Conservation (phyloP, 1,140 invertebrate species). For the Drosophila quadrilineata region DNA sequence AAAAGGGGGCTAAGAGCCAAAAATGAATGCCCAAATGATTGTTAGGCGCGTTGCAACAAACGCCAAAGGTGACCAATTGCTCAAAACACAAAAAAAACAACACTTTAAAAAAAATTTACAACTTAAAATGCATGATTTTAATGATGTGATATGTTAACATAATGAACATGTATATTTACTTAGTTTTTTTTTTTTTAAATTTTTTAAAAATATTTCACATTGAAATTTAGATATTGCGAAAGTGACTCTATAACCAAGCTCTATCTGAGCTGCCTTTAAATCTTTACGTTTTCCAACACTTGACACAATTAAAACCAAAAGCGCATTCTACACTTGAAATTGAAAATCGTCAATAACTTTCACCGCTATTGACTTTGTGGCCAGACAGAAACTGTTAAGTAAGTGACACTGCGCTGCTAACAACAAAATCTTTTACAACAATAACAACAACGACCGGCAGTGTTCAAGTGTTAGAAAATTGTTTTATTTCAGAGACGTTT, state of each 20-base stretch:
- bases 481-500: constrained; percentile 12
- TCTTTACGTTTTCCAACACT: not conserved
- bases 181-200: too few species aligned
- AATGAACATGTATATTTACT: too few species aligned
- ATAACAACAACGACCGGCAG: not conserved
- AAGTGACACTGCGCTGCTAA: constrained; percentile 2
- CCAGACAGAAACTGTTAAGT: not conserved
- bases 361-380: not conserved
- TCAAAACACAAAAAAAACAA: constrained; percentile 3
- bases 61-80: constrained; percentile 38
- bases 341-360: not conserved
- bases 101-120: too few species aligned
- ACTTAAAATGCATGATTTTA: not conserved
- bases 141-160: constrained; percentile 3
- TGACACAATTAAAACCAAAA: not conserved
- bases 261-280: too few species aligned
- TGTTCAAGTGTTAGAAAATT: constrained; percentile 24
- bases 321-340: not conserved
- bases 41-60: constrained; percentile 28
- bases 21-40: constrained; percentile 19
- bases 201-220: too few species aligned
- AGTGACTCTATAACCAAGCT: too few species aligned
- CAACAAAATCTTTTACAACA: not conserved
- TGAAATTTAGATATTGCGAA: too few species aligned
- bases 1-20: constrained; percentile 27